phyloP scores from a whole-genome alignment of 2,888 invertebrate genomes.

The Hyposoter didymator region DNA sequence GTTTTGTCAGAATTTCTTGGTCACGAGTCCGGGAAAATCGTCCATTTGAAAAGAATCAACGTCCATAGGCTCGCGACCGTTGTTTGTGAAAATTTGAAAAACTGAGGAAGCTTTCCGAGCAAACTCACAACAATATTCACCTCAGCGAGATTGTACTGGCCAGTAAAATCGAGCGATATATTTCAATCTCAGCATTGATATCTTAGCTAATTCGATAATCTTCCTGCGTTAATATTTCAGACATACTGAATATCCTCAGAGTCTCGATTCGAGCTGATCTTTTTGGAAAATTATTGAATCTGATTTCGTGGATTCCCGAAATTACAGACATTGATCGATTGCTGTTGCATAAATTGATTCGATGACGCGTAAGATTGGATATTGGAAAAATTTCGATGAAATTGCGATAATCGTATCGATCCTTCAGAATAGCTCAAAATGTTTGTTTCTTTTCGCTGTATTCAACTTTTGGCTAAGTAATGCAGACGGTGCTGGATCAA shows the following conservation, averaged over 20 bases:
- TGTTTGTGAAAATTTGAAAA: not conserved
- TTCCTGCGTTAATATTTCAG: not conserved
- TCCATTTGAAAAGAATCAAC: not conserved
- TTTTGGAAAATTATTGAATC: not conserved
- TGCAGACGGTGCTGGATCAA: not conserved
- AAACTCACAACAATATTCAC: not conserved
- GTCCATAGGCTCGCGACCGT: not conserved
- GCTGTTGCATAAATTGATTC: not conserved
- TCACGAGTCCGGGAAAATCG: not conserved
- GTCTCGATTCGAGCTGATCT: not conserved
- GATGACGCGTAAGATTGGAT: constrained; percentile 12
- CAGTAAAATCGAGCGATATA: not conserved
- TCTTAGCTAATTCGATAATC: too few species aligned
- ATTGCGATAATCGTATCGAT: constrained; percentile 10
- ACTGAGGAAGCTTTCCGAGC: not conserved
- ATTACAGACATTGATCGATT: too few species aligned
- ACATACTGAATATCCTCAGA: not conserved
- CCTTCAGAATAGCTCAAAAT: constrained; percentile 36
- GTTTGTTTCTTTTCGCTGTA: constrained; percentile 5
- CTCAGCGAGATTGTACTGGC: not conserved
- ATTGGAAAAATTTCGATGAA: not conserved
- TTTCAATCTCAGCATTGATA: not conserved
- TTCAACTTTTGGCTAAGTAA: not conserved
- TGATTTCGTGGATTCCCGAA: not conserved
- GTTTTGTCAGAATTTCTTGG: constrained; percentile 2